phyloP scores from a whole-genome alignment of 2,797 vertebrate species.

The Smutsia gigantea region DNA sequence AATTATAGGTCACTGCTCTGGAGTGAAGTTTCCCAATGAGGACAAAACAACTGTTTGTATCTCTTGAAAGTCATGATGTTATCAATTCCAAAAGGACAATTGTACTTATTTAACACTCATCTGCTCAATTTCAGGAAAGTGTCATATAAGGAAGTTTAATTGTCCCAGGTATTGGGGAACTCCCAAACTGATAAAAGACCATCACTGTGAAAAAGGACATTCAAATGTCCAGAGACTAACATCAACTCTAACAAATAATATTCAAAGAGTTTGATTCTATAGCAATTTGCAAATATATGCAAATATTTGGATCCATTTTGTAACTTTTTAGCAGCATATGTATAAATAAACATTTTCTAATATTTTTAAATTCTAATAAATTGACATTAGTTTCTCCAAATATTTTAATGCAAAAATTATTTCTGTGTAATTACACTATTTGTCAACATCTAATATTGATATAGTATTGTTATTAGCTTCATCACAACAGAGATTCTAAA shows the following conservation, averaged over 20 bases:
- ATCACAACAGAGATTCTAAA: not conserved
- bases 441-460: not conserved
- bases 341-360: not conserved
- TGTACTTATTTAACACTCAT: not conserved
- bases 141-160: not conserved
- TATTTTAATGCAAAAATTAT: constrained; percentile 15
- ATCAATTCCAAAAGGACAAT: not conserved
- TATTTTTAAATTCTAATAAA: constrained; percentile 42
- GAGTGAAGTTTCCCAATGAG: not conserved
- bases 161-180: not conserved
- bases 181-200: not conserved
- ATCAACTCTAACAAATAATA: not conserved
- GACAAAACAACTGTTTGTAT: not conserved
- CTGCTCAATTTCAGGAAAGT: not conserved
- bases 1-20: not conserved
- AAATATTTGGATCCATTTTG: not conserved
- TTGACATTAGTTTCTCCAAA: not conserved
- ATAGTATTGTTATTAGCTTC: not conserved
- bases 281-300: not conserved
- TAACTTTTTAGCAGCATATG: not conserved
- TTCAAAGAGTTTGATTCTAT: not conserved
- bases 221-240: not conserved
- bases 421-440: not conserved
- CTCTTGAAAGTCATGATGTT: constrained; percentile 28
- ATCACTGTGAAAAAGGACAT: not conserved